Percentiles rank a stretch among this genome's conserved stretches.
Evolutionary conservation across 2,888 invertebrate species (phyloP).

Genomic region (Dynastes maya): DNA sequence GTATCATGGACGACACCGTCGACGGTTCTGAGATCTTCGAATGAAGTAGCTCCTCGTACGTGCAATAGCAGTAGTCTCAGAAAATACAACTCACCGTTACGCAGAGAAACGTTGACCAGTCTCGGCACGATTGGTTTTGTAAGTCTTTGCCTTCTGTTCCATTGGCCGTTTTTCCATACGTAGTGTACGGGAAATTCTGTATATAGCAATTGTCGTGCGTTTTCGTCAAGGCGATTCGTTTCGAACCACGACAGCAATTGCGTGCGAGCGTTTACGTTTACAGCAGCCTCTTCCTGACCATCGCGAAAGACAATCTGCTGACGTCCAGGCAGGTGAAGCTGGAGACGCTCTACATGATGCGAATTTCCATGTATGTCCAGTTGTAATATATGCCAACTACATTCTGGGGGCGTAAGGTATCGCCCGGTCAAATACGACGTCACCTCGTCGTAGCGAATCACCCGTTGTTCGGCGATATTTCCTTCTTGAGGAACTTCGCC

Average conservation of each 20-base stretch:
- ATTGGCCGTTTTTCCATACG: no score
- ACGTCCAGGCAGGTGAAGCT: conserved; percentile 63
- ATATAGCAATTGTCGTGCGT: conserved; percentile 53
- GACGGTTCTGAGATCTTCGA: no score
- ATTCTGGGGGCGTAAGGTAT: conserved; percentile 58
- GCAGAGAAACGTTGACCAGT: no score
- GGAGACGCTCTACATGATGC: conserved; percentile 55
- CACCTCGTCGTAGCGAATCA: background rate
- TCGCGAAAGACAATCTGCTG: conserved; percentile 48
- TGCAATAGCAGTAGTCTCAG: no score
- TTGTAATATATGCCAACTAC: conserved; percentile 12
- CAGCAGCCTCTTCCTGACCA: conserved; percentile 45
- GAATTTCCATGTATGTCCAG: no score
- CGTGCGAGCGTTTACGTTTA: conserved; percentile 55
- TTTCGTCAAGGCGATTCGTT: conserved; percentile 55
- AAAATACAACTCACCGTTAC: no score
- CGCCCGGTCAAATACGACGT: conserved; percentile 55
- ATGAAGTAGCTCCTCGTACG: no score
- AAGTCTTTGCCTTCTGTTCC: no score
- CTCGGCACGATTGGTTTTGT: no score
- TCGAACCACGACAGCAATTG: conserved; percentile 60
- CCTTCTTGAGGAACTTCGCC: background rate
- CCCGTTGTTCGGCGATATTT: background rate
- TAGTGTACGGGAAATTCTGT: conserved; percentile 60
- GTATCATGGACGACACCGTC: no score